Percentiles rank a stretch among this genome's conserved stretches.
These are phyloP conservation scores for Zonotrichia leucophrys DNA, from an alignment of 2,113 vertebrate genomes.

Conservation along the genomic window DNA sequence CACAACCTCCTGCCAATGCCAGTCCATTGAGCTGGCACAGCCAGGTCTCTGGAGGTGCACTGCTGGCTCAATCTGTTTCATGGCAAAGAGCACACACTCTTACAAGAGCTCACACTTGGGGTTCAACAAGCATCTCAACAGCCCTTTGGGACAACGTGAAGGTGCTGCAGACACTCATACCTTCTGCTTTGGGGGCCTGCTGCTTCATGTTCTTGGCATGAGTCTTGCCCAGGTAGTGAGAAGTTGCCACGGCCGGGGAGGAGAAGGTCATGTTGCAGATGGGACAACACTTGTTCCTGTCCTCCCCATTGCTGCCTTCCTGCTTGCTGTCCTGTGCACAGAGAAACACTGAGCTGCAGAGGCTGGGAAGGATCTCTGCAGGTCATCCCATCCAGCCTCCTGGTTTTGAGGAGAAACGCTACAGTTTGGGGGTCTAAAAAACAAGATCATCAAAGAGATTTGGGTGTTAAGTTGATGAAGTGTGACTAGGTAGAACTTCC, in stretches of 20 bases:
- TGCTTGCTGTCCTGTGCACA: conserved; percentile 69
- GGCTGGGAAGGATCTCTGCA: background rate
- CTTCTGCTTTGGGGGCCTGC: conserved; percentile 77
- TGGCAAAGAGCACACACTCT: background rate
- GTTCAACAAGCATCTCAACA: background rate
- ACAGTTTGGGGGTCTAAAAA: background rate
- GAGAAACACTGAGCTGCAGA: background rate
- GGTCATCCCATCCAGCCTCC: background rate
- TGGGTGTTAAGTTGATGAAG: background rate
- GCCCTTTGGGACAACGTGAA: rapidly evolving
- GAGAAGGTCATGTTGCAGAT: conserved; percentile 96
- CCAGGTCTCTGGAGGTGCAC: background rate
- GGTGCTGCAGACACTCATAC: conserved; percentile 57
- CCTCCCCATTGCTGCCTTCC: conserved; percentile 78
- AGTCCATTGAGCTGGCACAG: background rate
- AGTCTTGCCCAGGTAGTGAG: conserved; percentile 95
- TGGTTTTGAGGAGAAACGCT: background rate
- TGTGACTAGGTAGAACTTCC: background rate
- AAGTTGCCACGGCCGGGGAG: conserved; percentile 89
- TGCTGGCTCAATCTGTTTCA: background rate
- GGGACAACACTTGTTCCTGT: conserved; percentile 88
- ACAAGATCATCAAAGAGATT: background rate
- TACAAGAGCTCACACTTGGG: background rate
- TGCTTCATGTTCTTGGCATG: conserved; percentile 93
- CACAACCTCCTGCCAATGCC: background rate